Base-by-base conservation (phyloP, 2,888 invertebrate species). In the Geophilus truncorum region DNA sequence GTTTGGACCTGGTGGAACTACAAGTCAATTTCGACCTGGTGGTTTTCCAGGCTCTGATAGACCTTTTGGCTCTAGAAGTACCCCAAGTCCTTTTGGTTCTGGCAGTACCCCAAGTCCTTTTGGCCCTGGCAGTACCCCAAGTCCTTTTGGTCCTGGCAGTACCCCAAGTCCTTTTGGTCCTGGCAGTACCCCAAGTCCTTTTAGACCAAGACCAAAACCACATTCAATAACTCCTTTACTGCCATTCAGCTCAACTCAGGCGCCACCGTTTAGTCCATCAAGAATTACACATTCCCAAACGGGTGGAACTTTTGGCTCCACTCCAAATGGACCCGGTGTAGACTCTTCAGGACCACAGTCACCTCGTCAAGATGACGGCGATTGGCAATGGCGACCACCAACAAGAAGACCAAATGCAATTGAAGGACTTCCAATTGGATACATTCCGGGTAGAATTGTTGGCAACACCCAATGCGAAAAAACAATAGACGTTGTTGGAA, bases 391-490 rank as follows among this genome's bases (percentile, higher is more conserved):
- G 18, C 18, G 57, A 57, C 9, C 9, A 25, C 70, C 23, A 6
- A 28, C 76, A 10, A 28, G 76, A 32, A 76, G 76, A 76, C 76
- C 76, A 28, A 76, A 76, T 32, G 28, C 28, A 28, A 28, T 76
- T 25, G 32, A 78, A 32, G 23, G 32, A 78, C 80, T 23, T 36
- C 80, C 80, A 78, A 32, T 23, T 7, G 80, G 80, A 6, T 80
- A 80, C 23, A 80, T 80, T 80, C 80, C 80, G 0, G 80, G 80
- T 12, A 23, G 23, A 23, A 40, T 80, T n/a, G 36, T 80, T 7
- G 80, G 80, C 6, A 70, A 70, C 18, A 30, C 80, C 32, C 62
- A 80, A 28, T 80, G 80, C 21, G 36, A 80, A 70, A 80, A 25
- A 18, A 30, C 23, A 32, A 62, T 80, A 15, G 10, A 34, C 5